Evolutionary conservation across 1,140 invertebrate species (phyloP).

Genomic region (Hetaerina americana): DNA sequence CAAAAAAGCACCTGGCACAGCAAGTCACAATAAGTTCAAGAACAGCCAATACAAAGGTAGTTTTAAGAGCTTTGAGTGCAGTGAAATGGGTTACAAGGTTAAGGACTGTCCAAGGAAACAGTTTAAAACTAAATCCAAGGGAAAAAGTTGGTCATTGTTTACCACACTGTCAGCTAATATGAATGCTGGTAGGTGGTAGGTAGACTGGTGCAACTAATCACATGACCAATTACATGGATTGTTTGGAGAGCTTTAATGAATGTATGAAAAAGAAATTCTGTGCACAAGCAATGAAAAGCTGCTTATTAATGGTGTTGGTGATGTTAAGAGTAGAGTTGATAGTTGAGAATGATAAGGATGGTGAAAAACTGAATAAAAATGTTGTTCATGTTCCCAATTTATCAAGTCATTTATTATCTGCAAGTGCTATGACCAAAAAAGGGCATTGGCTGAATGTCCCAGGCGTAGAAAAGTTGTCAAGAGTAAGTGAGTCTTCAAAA

Average conservation of each 20-base stretch:
- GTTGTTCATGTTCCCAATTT: too few relatives aligned
- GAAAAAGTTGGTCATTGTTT: not conserved
- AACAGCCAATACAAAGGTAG: not conserved
- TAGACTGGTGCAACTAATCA: not conserved
- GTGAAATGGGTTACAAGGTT: not conserved
- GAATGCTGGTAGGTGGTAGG: not conserved
- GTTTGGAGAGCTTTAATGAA: not conserved
- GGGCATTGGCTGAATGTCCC: too few relatives aligned
- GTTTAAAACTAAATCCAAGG: not conserved
- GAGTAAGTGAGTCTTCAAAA: too few relatives aligned
- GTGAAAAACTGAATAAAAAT: not conserved
- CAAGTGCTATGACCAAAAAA: not conserved
- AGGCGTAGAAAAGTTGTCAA: too few relatives aligned
- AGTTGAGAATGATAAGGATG: not conserved
- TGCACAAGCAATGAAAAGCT: too few relatives aligned
- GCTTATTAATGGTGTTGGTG: not conserved
- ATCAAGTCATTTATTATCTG: not conserved
- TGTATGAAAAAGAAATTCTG: too few relatives aligned
- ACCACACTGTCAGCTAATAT: not conserved
- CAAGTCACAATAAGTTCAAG: not conserved
- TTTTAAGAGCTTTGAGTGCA: not conserved
- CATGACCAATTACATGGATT: not conserved
- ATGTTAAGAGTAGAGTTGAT: not conserved
- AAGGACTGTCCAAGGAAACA: not conserved
- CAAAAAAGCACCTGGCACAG: not conserved